phyloP scores from a whole-genome alignment of 2,113 vertebrate genomes.

The Vanacampus margaritifer region DNA sequence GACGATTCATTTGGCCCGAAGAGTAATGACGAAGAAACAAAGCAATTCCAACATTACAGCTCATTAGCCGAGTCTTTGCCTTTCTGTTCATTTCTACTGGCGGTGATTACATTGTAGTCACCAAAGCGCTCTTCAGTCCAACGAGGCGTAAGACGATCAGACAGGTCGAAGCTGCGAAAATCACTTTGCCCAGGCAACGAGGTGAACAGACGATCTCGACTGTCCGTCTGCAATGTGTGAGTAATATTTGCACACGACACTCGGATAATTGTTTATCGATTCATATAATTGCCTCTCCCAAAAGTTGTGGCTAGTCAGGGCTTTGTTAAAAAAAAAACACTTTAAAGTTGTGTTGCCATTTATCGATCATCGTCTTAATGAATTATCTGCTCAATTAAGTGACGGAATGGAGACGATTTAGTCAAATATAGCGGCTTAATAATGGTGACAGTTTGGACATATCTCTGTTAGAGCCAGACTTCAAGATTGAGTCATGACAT shows the following conservation, averaged over 20 bases:
- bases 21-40: background rate
- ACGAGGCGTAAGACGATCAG: background rate
- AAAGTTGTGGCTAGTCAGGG: background rate
- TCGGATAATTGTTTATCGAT: background rate
- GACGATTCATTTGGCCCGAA: background rate
- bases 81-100: background rate
- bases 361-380: constrained; percentile 1
- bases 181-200: background rate
- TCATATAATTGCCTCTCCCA: constrained; percentile 8
- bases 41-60: background rate
- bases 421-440: background rate
- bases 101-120: background rate
- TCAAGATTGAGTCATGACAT: constrained; percentile 8
- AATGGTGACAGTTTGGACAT: background rate
- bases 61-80: constrained; percentile 1
- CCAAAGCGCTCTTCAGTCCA: background rate
- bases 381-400: constrained; percentile 1
- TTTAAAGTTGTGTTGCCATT: background rate
- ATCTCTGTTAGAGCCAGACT: background rate
- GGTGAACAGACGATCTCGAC: background rate
- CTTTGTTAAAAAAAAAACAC: background rate
- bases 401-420: background rate
- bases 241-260: background rate
- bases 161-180: constrained; percentile 4
- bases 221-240: constrained; percentile 2